phyloP scores from a whole-genome alignment of 35 echinoderm and acorn worm genomes.

The Lytechinus pictus region DNA sequence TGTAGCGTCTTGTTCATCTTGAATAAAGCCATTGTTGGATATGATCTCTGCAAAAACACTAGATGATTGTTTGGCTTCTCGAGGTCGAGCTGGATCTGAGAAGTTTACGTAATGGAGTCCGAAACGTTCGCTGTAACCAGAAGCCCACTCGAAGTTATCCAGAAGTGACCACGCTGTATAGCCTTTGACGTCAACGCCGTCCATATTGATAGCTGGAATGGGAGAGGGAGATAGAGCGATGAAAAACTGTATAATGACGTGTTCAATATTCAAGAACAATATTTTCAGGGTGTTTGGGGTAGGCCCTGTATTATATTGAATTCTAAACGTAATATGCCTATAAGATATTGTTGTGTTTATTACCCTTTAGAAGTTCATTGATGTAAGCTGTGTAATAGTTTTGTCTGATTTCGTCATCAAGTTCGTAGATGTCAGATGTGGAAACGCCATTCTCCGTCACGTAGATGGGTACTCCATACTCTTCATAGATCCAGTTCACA shows the following conservation, averaged over 20 bases:
- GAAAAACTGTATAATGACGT: too few relatives aligned
- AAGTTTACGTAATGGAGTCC: conserved; percentile 21
- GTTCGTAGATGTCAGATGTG: conserved; percentile 43
- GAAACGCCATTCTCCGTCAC: conserved; percentile 72
- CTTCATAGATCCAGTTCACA: conserved; percentile 60
- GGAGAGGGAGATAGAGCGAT: neutral
- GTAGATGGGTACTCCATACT: conserved; percentile 64
- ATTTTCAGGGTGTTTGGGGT: too few relatives aligned
- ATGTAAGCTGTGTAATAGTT: conserved; percentile 68
- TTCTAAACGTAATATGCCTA: neutral
- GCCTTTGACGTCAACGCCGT: conserved; percentile 24
- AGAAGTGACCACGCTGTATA: conserved; percentile 36
- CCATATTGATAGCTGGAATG: neutral
- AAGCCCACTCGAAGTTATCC: conserved; percentile 27
- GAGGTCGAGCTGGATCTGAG: conserved; percentile 11
- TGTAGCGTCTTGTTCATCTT: neutral
- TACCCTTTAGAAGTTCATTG: conserved; percentile 71
- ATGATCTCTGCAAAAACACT: neutral
- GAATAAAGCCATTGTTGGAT: conserved; percentile 3
- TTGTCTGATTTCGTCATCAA: conserved; percentile 52
- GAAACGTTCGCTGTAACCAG: conserved; percentile 23
- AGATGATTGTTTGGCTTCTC: conserved; percentile 10
- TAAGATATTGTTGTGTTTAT: neutral
- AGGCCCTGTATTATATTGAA: too few relatives aligned
- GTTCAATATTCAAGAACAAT: too few relatives aligned